Evolutionary conservation across 2,113 vertebrate genomes (phyloP).

Genomic region (Grantiella picta): DNA sequence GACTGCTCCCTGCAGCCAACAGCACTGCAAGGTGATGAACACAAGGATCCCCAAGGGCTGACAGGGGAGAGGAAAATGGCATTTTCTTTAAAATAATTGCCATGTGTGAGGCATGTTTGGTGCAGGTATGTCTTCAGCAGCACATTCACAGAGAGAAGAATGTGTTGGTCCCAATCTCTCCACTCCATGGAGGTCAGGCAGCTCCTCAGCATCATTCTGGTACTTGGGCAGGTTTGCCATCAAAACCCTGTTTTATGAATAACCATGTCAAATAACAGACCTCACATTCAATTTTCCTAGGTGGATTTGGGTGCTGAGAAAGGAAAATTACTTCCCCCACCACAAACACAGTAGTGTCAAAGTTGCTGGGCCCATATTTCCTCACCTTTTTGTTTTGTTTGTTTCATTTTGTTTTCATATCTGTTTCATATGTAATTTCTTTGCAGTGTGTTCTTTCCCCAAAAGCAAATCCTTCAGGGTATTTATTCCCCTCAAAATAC

Average conservation of each 20-base stretch:
- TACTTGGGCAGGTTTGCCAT: neutral
- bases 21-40: accelerated
- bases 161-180: neutral
- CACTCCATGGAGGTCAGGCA: accelerated
- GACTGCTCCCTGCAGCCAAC: accelerated
- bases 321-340: neutral
- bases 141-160: accelerated
- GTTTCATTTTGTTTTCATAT: neutral
- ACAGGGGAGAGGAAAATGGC: neutral
- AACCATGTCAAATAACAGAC: neutral
- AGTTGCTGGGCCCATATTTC: neutral
- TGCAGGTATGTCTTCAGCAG: neutral
- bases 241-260: neutral
- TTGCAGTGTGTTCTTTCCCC: conserved; percentile 39
- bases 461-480: conserved; percentile 54
- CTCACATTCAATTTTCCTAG: neutral
- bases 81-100: neutral
- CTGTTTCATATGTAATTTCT: conserved; percentile 47
- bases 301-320: neutral
- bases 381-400: neutral
- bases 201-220: neutral
- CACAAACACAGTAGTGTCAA: neutral
- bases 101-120: accelerated
- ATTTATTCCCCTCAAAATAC: conserved; percentile 57
- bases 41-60: accelerated